Percentiles rank a stretch among this genome's conserved stretches.
phyloP scores from a whole-genome alignment of 2,797 vertebrate species.

The Poecilia wingei region DNA sequence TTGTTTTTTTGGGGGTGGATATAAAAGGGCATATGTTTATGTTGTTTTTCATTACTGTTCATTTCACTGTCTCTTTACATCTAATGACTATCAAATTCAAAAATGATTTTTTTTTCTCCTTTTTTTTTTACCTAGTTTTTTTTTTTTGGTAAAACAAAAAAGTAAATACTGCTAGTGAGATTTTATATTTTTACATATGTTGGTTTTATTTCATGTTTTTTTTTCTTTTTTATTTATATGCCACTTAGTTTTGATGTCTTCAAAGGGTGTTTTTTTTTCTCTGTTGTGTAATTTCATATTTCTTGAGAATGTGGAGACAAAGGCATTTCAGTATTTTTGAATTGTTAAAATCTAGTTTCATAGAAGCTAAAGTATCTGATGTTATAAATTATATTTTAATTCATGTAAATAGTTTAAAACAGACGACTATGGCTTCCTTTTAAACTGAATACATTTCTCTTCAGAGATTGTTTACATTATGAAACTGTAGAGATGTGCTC shows the following conservation, averaged over 20 bases:
- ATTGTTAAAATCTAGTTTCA: constrained; percentile 99
- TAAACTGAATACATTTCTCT: constrained; percentile 90
- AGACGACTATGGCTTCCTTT: constrained; percentile 93
- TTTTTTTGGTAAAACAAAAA: constrained; percentile 79
- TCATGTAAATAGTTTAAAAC: constrained; percentile 98
- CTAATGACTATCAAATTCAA: constrained; percentile 85
- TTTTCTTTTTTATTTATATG: constrained; percentile 88
- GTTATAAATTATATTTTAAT: constrained; percentile 99
- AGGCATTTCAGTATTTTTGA: constrained; percentile 99
- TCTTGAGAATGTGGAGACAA: constrained; percentile 86
- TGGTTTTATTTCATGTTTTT: constrained; percentile 78
- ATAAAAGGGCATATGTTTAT: constrained; percentile 82
- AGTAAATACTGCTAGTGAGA: constrained; percentile 84
- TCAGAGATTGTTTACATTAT: constrained; percentile 99
- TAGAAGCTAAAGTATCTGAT: constrained; percentile 97
- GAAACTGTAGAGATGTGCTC: constrained; percentile 98
- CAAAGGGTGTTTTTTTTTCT: constrained; percentile 83
- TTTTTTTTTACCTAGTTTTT: constrained; percentile 76
- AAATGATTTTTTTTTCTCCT: constrained; percentile 68
- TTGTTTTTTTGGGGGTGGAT: constrained; percentile 51
- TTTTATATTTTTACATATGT: constrained; percentile 90
- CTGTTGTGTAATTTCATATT: constrained; percentile 94
- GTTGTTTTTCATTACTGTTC: constrained; percentile 65
- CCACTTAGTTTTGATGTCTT: constrained; percentile 92
- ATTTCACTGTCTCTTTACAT: constrained; percentile 78